Evolutionary conservation across 2,888 invertebrate genomes (phyloP), one percentile per base, ranked within the genome.

Genomic region (Caenorhabditis virilis): DNA sequence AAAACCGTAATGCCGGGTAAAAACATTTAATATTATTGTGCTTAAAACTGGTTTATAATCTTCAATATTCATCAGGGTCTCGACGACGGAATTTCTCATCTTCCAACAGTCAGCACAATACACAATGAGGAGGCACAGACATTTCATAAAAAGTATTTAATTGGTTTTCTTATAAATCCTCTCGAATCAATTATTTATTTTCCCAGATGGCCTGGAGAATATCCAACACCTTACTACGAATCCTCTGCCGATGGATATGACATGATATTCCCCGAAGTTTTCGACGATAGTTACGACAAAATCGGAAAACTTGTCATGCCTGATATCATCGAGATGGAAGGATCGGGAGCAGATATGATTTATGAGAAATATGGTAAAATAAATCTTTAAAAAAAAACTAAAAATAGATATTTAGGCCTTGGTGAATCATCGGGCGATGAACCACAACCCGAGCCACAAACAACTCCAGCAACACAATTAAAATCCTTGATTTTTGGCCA

Each of bases 291-390:
- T 33, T 57, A 71, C 46, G 69, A 72, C 41, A 57, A 55, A 38
- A 69, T 76, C 26, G 78, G 77, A 9, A 67, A 70, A 23, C 49
- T 78, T 18, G 62, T 77, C 6, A 45, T 77, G 39, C 78, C 78
- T 13, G 76, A 78, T 42, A 61, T 75, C 16, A 66, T 75, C 23
- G 72, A 69, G 45, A 33, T 75, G 53, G 71, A 74, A 16, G 73
- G 66, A 11, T 57, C 57, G 16, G 66, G 66, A 9, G 72, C 55
- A 2, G 72, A 68, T 25, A 49, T 52, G n/a, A 61, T 69, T 2
- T 72, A 64, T 47, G 51, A 61, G 18, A 61, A 43, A 60, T 71
- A 71, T 30, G 70, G 70, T 57, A n/a, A n/a, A n/a, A n/a, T 27
- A 13, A 13, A 13, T 13, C 30, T 30, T 30, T 30, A 9, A 30